Percentiles rank a stretch among this genome's conserved stretches.
phyloP scores from a whole-genome alignment of 2,888 invertebrate genomes.

The Tenodera sinensis region DNA sequence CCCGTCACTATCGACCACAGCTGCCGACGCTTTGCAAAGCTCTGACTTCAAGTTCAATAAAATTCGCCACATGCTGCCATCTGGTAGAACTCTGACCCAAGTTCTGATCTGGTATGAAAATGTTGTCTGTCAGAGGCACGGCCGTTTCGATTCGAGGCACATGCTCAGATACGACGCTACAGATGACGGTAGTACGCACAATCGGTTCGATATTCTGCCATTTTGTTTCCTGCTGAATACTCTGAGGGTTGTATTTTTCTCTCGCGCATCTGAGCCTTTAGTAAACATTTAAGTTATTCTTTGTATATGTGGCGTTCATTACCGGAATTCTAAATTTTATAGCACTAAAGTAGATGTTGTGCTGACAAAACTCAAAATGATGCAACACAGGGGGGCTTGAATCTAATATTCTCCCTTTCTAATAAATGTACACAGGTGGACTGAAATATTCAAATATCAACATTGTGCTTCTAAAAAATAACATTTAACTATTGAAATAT shows the following conservation, averaged over 20 bases:
- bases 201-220: not conserved
- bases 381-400: too few relatives aligned
- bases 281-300: too few relatives aligned
- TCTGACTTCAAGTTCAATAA: slow-evolving; percentile 33
- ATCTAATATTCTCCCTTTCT: too few relatives aligned
- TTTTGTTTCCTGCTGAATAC: not conserved
- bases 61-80: slow-evolving; percentile 31
- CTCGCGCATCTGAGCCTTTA: too few relatives aligned
- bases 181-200: not conserved
- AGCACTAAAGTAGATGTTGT: too few relatives aligned
- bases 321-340: too few relatives aligned
- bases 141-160: not conserved
- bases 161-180: not conserved
- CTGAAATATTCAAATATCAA: too few relatives aligned
- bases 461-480: too few relatives aligned
- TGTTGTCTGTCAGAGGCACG: not conserved
- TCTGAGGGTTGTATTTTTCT: not conserved
- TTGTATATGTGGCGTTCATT: too few relatives aligned
- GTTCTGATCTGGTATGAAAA: slow-evolving; percentile 26
- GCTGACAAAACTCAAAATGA: too few relatives aligned
- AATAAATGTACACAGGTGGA: too few relatives aligned
- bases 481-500: too few relatives aligned
- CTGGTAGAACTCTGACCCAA: slow-evolving; percentile 28
- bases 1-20: slow-evolving; percentile 37
- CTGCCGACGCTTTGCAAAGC: slow-evolving; percentile 35